phyloP scores from a whole-genome alignment of 1,140 invertebrate species.

The Sarcophaga bullata region DNA sequence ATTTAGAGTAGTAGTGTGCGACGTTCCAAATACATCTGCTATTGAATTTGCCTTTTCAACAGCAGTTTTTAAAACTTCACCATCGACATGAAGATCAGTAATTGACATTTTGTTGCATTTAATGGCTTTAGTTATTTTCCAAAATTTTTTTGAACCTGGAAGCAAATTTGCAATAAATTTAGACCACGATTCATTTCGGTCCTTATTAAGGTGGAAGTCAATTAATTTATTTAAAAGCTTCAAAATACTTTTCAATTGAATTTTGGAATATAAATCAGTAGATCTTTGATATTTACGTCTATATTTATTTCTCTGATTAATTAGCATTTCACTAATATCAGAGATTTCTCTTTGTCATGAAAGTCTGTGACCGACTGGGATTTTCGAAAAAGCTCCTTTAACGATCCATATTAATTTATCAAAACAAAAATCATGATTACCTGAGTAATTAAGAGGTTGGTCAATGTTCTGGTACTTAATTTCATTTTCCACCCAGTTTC shows the following conservation, averaged over 20 bases:
- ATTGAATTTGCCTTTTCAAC: neutral
- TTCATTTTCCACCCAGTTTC: neutral
- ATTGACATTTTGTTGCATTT: neutral
- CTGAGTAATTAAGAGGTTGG: neutral
- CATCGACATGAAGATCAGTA: neutral
- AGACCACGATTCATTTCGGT: neutral
- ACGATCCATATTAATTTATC: neutral
- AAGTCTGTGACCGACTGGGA: neutral
- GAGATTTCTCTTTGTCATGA: neutral
- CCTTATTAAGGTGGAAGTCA: neutral
- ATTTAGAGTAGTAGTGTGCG: neutral
- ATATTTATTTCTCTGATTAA: conserved; percentile 1
- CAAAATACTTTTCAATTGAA: neutral
- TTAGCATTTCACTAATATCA: neutral
- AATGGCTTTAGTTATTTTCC: neutral
- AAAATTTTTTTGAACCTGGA: conserved; percentile 11
- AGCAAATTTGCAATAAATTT: too few relatives aligned
- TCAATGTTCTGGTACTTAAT: neutral
- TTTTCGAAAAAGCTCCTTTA: neutral
- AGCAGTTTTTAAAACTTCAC: neutral
- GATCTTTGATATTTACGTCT: neutral
- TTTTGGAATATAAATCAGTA: neutral
- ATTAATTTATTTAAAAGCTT: neutral
- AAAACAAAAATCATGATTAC: neutral
- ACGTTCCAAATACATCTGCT: neutral